Evolutionary conservation across 1,140 invertebrate genomes (phyloP), one percentile per base, ranked within the genome.

Genomic region (Hyles vespertilio): DNA sequence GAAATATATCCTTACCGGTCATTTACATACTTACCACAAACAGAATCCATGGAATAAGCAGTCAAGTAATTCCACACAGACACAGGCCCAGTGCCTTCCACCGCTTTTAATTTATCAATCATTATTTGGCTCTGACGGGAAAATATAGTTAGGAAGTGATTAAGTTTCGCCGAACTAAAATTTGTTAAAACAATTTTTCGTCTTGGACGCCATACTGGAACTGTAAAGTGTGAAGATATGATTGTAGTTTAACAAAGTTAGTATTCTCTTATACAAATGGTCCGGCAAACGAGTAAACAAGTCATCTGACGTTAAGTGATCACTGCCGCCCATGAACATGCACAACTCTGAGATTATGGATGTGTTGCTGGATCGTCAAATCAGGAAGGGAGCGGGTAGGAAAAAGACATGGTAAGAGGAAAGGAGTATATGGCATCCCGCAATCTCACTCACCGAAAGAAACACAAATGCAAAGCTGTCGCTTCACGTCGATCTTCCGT

Each of bases 11-110:
- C 34, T 33, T 58, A 34, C 8, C 11, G 1, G 11, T 44, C 6
- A 49, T 43, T n/a, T 12, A 5, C 22, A 45, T 36, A 56, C 50
- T 32, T 57, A 61, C 59, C 59, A 57, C 59, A 57, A 57, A 61
- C 55, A 33, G 55, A 56, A 52, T 61, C 59, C 54, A 61, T 47
- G 10, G 59, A 32, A 12, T 61, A 57, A 2, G 48, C 44, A 9
- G 49, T 57, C 1, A 61, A 11, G 22, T 61, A 57, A 6, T 61
- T 11, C 9, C 22, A 61, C 7, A 61, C n/a, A 6, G 59, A 61
- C 7, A 61, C 12, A 22, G 11, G 45, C 22, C 54, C 54, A 3
- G 9, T 36, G 3, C 43, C 54, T 2, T 36, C 54, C 1, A n/a
- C 48, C 11, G 46, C 56, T 9, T 44, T 32, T n/a, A 61, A 32